Conservation (phyloP, 2,797 vertebrate species). For the Spondyliosoma cantharus region DNA sequence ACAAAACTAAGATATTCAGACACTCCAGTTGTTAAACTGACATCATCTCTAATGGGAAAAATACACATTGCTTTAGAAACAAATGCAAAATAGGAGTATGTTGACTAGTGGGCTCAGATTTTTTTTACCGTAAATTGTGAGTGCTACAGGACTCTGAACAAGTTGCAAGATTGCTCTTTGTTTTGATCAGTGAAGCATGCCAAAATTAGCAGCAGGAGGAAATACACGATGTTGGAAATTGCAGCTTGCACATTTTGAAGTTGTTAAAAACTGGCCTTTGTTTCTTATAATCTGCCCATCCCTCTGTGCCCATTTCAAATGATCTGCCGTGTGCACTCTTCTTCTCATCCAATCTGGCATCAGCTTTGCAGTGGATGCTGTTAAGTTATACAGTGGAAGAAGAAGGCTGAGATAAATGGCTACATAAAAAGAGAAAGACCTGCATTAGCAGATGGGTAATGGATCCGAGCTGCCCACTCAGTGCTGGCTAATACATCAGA, state of each 20-base stretch:
- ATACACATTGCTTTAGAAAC: no score
- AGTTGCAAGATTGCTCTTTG: background rate
- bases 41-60: no score
- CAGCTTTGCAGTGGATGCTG: constrained; percentile 21
- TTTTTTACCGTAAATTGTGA: no score
- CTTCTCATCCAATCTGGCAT: constrained; percentile 22
- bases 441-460: constrained; percentile 73
- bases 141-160: background rate
- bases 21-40: no score
- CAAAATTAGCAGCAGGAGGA: background rate
- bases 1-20: no score
- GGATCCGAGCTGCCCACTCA: constrained; percentile 68
- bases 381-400: constrained; percentile 52
- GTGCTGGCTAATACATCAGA: constrained; percentile 59
- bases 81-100: no score
- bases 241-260: background rate
- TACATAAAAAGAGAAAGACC: constrained; percentile 59
- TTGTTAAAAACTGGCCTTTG: background rate
- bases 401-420: constrained; percentile 59
- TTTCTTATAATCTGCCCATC: constrained; percentile 4
- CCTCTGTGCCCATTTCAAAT: constrained; percentile 29
- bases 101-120: no score
- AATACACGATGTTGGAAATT: background rate
- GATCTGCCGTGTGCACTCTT: constrained; percentile 14
- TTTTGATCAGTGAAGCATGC: background rate